Conservation (phyloP, 2,888 invertebrate genomes). For the Blomia tropicalis region DNA sequence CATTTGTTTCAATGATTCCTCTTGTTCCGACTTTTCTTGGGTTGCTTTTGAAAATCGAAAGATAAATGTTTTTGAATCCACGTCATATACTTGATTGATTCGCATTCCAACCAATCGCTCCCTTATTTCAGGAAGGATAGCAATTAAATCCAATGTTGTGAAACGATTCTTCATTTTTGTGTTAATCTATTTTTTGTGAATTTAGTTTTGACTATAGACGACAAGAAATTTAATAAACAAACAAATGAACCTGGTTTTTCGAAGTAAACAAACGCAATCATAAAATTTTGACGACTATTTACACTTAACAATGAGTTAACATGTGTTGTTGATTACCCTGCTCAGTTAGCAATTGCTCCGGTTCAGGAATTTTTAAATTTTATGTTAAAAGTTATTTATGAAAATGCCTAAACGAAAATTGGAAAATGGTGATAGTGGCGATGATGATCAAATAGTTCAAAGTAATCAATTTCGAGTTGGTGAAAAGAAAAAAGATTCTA, state of each 20-base stretch:
- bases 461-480: neutral
- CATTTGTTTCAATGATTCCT: slow-evolving; percentile 56
- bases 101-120: slow-evolving; percentile 73
- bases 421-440: neutral
- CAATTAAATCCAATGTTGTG: slow-evolving; percentile 78
- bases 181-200: neutral
- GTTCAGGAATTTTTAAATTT: too few relatives aligned
- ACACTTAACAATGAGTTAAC: neutral
- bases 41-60: slow-evolving; percentile 45
- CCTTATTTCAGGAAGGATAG: slow-evolving; percentile 64
- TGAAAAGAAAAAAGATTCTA: neutral
- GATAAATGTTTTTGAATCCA: slow-evolving; percentile 88
- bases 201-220: neutral
- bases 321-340: too few relatives aligned
- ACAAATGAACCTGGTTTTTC: too few relatives aligned
- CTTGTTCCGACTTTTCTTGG: slow-evolving; percentile 39
- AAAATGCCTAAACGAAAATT: slow-evolving; percentile 16
- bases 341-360: too few relatives aligned
- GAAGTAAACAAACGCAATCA: neutral
- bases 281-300: neutral
- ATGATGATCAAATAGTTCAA: neutral
- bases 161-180: slow-evolving; percentile 72
- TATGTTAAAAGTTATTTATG: neutral
- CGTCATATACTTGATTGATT: slow-evolving; percentile 91
- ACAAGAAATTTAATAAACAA: neutral